Percentiles rank a stretch among this genome's conserved stretches.
phyloP scores from a whole-genome alignment of 2,113 vertebrate species.

The Orientallactaga bullata region DNA sequence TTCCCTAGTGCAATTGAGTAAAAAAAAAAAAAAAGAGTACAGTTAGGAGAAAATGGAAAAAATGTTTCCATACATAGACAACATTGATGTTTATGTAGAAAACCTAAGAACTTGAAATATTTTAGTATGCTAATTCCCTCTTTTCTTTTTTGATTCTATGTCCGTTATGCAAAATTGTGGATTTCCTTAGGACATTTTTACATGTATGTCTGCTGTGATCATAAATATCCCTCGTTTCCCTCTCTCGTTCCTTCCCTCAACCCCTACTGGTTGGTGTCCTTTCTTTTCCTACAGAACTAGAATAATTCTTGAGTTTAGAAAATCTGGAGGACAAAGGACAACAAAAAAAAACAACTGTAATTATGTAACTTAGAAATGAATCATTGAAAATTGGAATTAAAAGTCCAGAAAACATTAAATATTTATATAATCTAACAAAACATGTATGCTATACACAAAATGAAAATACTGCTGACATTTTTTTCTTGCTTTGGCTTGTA shows the following conservation, averaged over 20 bases:
- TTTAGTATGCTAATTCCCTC: background rate
- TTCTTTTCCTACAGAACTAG: background rate
- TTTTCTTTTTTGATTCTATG: background rate
- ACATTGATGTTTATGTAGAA: background rate
- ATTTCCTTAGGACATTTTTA: background rate
- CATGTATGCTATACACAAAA: background rate
- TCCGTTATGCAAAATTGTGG: no score
- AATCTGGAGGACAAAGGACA: background rate
- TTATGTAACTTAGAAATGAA: background rate
- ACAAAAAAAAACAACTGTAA: background rate
- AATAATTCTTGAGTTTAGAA: background rate
- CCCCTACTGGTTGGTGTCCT: background rate
- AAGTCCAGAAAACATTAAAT: background rate
- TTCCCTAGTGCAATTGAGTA: background rate
- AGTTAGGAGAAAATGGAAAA: background rate
- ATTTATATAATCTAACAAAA: background rate
- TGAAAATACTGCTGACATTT: background rate
- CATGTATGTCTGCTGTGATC: background rate
- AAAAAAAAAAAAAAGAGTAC: background rate
- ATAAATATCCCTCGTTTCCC: background rate
- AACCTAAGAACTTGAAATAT: background rate
- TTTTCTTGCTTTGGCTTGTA: no score
- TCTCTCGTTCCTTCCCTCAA: background rate
- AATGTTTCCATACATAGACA: background rate
- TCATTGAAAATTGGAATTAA: background rate